Percentiles rank a stretch among this genome's conserved stretches.
phyloP scores from a whole-genome alignment of 2,888 invertebrate genomes.

The Macrophya annulata region DNA sequence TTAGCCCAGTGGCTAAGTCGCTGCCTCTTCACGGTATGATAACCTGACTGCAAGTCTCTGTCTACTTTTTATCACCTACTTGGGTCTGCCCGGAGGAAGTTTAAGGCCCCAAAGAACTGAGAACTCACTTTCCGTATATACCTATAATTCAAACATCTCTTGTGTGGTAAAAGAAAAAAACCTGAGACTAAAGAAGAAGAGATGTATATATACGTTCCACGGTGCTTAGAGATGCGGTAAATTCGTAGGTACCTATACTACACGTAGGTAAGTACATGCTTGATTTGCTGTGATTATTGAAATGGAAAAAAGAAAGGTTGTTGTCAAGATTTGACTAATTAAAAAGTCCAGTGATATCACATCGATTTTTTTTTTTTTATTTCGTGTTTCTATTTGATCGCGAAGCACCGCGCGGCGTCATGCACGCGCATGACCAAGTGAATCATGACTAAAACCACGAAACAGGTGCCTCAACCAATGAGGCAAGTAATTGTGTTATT shows the following conservation, averaged over 20 bases:
- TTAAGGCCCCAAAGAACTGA: slow-evolving; percentile 22
- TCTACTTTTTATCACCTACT: slow-evolving; percentile 45
- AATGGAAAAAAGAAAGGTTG: not conserved
- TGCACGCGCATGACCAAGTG: not conserved
- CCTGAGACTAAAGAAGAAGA: not conserved
- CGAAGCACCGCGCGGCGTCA: not conserved
- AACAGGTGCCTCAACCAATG: not conserved
- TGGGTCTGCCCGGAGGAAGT: slow-evolving; percentile 21
- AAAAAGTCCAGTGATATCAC: slow-evolving; percentile 1
- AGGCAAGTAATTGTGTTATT: slow-evolving; percentile 6
- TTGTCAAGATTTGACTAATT: not conserved
- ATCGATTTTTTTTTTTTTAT: not conserved
- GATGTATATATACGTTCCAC: not conserved
- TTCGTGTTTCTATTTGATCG: not conserved
- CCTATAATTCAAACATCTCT: slow-evolving; percentile 27
- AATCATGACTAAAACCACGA: slow-evolving; percentile 20
- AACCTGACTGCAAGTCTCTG: slow-evolving; percentile 14
- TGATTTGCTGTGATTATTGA: not conserved
- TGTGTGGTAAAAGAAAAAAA: slow-evolving; percentile 3
- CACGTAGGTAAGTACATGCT: slow-evolving; percentile 4
- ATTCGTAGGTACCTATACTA: not conserved
- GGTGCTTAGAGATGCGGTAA: not conserved
- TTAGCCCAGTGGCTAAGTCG: slow-evolving; percentile 29
- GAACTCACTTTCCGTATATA: slow-evolving; percentile 43
- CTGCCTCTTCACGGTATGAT: slow-evolving; percentile 35